Percentiles rank a stretch among this genome's conserved stretches.
Evolutionary conservation across 2,113 vertebrate genomes (phyloP).

Genomic region (Cariama cristata): DNA sequence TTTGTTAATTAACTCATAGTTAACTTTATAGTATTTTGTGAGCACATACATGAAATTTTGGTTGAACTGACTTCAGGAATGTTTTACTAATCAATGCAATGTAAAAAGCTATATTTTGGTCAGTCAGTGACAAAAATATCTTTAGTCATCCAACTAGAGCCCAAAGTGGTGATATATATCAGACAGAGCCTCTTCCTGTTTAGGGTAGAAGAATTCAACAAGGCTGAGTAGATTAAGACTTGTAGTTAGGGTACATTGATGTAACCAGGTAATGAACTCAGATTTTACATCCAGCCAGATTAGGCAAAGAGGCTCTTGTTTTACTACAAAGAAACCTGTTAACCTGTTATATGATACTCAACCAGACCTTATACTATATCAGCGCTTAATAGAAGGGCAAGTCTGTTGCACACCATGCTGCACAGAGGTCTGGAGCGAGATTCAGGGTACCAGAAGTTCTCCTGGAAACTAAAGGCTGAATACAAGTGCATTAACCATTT

Average conservation of each 20-base stretch:
- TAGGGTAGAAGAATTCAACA: background rate
- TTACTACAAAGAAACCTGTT: background rate
- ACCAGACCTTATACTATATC: background rate
- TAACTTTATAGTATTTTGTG: background rate
- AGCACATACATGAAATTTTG: background rate
- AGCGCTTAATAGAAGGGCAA: background rate
- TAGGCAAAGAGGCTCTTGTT: background rate
- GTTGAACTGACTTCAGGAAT: background rate
- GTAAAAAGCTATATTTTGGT: background rate
- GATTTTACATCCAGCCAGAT: background rate
- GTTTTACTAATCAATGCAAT: background rate
- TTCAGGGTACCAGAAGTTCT: background rate
- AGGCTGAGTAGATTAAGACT: background rate
- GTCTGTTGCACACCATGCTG: background rate
- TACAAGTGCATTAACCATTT: background rate
- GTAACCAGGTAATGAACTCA: background rate
- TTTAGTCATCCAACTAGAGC: background rate
- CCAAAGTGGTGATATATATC: background rate
- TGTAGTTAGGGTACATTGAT: background rate
- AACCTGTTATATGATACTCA: background rate
- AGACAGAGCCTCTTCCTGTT: background rate
- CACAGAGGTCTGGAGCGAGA: background rate
- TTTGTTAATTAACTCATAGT: background rate
- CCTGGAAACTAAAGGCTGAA: background rate
- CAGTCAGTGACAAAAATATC: background rate